Conservation (phyloP, 2,888 invertebrate genomes). For the Gnatocerus cornutus region DNA sequence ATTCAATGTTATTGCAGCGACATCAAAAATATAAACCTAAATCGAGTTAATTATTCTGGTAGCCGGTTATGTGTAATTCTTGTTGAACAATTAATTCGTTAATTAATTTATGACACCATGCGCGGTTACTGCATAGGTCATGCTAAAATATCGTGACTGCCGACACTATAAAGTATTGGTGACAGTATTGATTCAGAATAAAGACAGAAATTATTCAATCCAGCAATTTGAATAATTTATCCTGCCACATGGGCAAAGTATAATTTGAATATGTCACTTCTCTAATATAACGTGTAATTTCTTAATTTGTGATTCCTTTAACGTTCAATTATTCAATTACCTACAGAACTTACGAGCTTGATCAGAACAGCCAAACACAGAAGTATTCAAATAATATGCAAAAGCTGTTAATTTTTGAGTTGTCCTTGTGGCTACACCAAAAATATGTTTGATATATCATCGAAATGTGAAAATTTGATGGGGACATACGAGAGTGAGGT, state of each 20-base stretch:
- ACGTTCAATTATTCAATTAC: constrained; percentile 33
- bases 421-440: not conserved
- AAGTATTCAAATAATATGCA: no score
- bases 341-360: not conserved
- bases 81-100: constrained; percentile 33
- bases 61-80: constrained; percentile 27
- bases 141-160: constrained; percentile 35
- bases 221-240: constrained; percentile 41
- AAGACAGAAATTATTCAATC: constrained; percentile 42
- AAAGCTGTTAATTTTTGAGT: no score
- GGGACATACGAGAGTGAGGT: constrained; percentile 1
- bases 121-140: constrained; percentile 14
- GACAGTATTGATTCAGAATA: constrained; percentile 39
- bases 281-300: constrained; percentile 30
- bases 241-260: constrained; percentile 22
- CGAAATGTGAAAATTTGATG: constrained; percentile 17
- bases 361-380: not conserved
- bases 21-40: constrained; percentile 15
- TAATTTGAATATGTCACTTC: constrained; percentile 41
- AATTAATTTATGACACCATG: constrained; percentile 35
- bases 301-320: constrained; percentile 35
- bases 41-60: constrained; percentile 26
- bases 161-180: constrained; percentile 40
- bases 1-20: constrained; percentile 19
- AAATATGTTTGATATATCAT: constrained; percentile 22